Conservation (phyloP, 1,140 invertebrate genomes). For the Thrips palmi region DNA sequence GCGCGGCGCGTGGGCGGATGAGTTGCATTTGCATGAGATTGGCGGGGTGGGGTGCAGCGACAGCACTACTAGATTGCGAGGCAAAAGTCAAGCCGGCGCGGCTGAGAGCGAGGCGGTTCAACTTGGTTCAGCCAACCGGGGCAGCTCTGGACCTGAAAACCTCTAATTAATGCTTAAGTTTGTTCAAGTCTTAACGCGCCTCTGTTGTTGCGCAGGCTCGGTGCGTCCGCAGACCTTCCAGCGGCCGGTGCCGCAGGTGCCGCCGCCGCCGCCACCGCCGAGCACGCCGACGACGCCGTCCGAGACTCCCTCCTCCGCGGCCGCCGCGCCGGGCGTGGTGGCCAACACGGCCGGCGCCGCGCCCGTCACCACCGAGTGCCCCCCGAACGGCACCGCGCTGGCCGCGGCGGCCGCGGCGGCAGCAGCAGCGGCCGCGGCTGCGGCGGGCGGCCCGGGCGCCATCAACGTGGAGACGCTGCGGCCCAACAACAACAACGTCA, state of each 20-base stretch:
- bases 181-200: too few species aligned
- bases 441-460: too few species aligned
- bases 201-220: slow-evolving; percentile 28
- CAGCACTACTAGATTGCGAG: too few species aligned
- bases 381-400: slow-evolving; percentile 35
- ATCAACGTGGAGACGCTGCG: not conserved
- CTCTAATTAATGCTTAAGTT: too few species aligned
- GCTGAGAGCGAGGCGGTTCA: too few species aligned
- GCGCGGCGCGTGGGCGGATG: too few species aligned
- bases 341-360: slow-evolving; percentile 20
- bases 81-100: too few species aligned
- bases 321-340: slow-evolving; percentile 20
- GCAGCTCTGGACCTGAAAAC: too few species aligned
- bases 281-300: slow-evolving; percentile 21
- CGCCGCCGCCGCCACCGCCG: slow-evolving; percentile 26
- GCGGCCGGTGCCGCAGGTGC: slow-evolving; percentile 27
- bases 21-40: too few species aligned
- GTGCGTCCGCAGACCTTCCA: slow-evolving; percentile 48
- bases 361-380: slow-evolving; percentile 40
- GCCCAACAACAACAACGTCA: slow-evolving; percentile 22
- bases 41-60: too few species aligned
- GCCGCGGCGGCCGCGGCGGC: slow-evolving; percentile 10
- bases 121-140: too few species aligned
- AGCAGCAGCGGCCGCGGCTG: not conserved
- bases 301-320: slow-evolving; percentile 21